Evolutionary conservation across 2,888 invertebrate genomes (phyloP), one percentile per base, ranked within the genome.

Genomic region (Polydrusus cervinus): DNA sequence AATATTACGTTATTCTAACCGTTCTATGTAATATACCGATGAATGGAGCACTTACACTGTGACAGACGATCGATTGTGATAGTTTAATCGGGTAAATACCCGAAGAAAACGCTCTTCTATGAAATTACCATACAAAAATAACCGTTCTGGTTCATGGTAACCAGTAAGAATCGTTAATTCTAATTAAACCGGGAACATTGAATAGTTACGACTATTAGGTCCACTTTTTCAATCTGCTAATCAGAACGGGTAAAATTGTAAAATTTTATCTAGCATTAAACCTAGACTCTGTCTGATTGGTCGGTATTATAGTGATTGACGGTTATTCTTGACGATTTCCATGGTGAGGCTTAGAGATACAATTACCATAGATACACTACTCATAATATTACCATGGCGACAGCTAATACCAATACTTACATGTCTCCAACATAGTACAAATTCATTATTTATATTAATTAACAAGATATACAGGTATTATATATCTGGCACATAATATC

Each of bases 21-120:
- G 47, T 49, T 30, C 64, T 13, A 47, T 64, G 13, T 47, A 62
- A 62, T 49, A 61, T 61, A 60, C 16, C 60, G 25, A 70, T 61
- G 61, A 62, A 61, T 64, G 25, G 25, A 10, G 55, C 38, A 18
- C 43, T n/a, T n/a, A 25, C 25, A 25, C 49, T 34, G 43, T 64
- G 71, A 64, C 71, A 49, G 64, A 30, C 64, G 64, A 71, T 71
- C 55, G 64, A 64, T 53, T 65, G 55, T 64, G 57, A 65, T 65
- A 18, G 53, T 49, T 70, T 70, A 62, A 70, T 70, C 18, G 30
- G 51, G 71, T 57, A 64, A 64, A 65, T 16, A 45, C 53, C 25
- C 71, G 53, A 60, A 30, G 18, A 71, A 64, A 34, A 55, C 0
- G 34, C 30, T 65, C 1, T n/a, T 34, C 30, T 10, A 14, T 34